Evolutionary conservation across 53 echinoderm and acorn worm species (phyloP), one percentile per base, ranked within the genome.

Genomic region (Luidia sarsii): DNA sequence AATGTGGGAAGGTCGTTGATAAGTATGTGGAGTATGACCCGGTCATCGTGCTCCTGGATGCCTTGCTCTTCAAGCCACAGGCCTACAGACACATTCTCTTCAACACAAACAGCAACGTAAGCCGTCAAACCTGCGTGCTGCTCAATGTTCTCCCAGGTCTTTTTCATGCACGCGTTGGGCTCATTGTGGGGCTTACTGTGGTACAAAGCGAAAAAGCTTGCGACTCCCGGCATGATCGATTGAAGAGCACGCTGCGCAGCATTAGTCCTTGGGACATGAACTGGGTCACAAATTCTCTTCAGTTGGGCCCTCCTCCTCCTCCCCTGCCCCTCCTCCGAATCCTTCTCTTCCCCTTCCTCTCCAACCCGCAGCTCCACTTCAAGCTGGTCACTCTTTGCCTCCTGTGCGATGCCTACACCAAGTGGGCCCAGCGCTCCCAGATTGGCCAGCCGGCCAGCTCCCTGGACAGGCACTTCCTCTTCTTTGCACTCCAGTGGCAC

Each of bases 21-120:
- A 97, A 97, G 74, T 97, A 97, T 50, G 86, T 97, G 0, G 97
- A 97, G 48, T 93, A 91, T 87, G 97, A 97, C 45, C 93, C 97
- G 10, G 97, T 97, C 65, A 91, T 97, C n/a, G 73, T 97, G 41
- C 67, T 97, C 18, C 67, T 97, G 8, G 97, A 97, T 89, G 97
- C 80, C 15, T 38, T 97, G 51, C 94, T 97, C n/a, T 93, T 86
- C 83, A 97, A 94, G 48, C 88, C 89, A 41, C 93, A 94, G 37
- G 97, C 97, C 43, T 97, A 91, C 62, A 79, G 97, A 15, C 97
- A 97, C 64, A 79, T 97, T 35, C 81, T 97, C 5, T 97, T 90
- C 89, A 97, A 97, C 81, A 89, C 79, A 15, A 60, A 64, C 15
- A 86, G 89, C 30, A 82, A 80, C 34, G 97, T 97, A 70, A 87